These are phyloP conservation scores for Eucera pruinosa DNA, from an alignment of 2,888 invertebrate species.

Conservation along the genomic window DNA sequence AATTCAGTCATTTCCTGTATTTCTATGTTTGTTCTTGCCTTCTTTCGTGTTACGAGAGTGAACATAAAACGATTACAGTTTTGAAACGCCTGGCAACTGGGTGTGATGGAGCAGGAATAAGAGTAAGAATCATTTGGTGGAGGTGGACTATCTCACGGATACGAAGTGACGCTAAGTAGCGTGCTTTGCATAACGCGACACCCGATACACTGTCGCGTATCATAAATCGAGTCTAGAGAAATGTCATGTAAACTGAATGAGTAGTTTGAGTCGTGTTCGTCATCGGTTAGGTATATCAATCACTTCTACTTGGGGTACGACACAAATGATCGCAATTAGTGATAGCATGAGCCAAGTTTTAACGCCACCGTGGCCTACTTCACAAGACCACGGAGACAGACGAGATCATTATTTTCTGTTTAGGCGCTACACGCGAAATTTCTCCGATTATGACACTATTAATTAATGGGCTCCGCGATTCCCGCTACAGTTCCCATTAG, in stretches of 20 bases:
- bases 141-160: constrained; percentile 19
- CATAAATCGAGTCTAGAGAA: constrained; percentile 37
- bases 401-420: constrained; percentile 4
- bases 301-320: constrained; percentile 49
- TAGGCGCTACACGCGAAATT: background rate
- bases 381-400: constrained; percentile 6
- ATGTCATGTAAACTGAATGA: constrained; percentile 44
- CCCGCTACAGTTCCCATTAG: background rate
- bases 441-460: background rate
- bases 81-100: background rate
- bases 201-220: constrained; percentile 47
- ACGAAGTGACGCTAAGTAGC: constrained; percentile 27
- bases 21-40: no score
- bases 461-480: background rate
- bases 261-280: constrained; percentile 40
- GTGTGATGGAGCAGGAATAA: background rate
- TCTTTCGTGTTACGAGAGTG: background rate
- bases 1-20: background rate
- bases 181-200: constrained; percentile 53
- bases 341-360: constrained; percentile 37
- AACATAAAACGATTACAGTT: background rate
- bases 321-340: constrained; percentile 34
- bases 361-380: constrained; percentile 35
- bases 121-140: constrained; percentile 15
- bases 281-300: constrained; percentile 50